Evolutionary conservation across 2,797 vertebrate species (phyloP).

Genomic region (Cuniculus paca): DNA sequence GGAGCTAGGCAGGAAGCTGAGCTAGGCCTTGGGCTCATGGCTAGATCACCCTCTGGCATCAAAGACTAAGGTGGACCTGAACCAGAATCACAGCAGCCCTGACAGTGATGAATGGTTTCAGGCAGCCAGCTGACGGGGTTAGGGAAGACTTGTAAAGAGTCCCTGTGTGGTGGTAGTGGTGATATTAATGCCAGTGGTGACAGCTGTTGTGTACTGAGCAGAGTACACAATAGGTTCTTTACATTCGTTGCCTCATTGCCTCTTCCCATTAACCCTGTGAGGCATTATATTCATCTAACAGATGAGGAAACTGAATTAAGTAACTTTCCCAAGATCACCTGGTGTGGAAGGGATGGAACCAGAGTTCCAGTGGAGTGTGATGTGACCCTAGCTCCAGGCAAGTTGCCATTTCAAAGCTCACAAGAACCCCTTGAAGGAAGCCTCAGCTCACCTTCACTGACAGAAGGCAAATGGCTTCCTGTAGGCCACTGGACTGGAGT

Average conservation of each 20-base stretch:
- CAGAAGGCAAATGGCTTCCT: background rate
- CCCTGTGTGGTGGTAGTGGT: background rate
- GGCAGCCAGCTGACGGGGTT: background rate
- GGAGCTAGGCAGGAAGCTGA: background rate
- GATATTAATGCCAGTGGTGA: background rate
- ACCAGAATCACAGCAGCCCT: background rate
- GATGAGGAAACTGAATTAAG: constrained; percentile 2
- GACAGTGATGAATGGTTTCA: background rate
- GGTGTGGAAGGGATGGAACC: background rate
- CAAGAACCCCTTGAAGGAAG: background rate
- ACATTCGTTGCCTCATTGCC: background rate
- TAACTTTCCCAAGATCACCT: background rate
- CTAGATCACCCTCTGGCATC: background rate
- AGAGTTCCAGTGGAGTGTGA: background rate
- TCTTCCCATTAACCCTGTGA: background rate
- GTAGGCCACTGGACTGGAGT: background rate
- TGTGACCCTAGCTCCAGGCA: background rate
- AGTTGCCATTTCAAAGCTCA: background rate
- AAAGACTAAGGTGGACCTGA: background rate
- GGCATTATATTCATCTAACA: background rate
- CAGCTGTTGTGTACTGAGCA: background rate
- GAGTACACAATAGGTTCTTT: background rate
- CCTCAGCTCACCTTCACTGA: background rate
- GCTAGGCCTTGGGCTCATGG: background rate
- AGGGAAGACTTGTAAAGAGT: background rate